Conservation (phyloP, 2,888 invertebrate genomes). For the Dolichopus griseipennis region DNA sequence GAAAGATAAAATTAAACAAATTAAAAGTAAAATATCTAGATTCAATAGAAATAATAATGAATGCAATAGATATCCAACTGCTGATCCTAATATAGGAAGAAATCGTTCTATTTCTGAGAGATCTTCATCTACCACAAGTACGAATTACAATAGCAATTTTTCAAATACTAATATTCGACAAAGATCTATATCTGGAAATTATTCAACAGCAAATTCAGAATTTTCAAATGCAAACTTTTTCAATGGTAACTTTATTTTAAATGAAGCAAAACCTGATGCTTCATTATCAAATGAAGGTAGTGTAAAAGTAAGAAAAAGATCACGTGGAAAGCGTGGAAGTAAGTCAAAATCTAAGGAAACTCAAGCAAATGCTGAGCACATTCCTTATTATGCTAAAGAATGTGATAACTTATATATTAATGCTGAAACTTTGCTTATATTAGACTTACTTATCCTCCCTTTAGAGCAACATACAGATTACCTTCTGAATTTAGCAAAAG, state of each 20-base stretch:
- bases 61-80: background rate
- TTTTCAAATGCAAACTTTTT: background rate
- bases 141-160: background rate
- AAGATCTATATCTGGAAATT: slow-evolving; percentile 1
- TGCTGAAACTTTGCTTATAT: slow-evolving; percentile 16
- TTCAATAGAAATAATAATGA: slow-evolving; percentile 9
- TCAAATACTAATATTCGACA: background rate
- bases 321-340: slow-evolving; percentile 7
- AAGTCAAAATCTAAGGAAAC: background rate
- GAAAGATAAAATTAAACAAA: slow-evolving; percentile 21
- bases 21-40: slow-evolving; percentile 14
- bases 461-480: slow-evolving; percentile 11
- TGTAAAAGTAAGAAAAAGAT: background rate
- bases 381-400: slow-evolving; percentile 7
- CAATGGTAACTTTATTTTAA: too few species aligned
- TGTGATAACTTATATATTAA: slow-evolving; percentile 12
- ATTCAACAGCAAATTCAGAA: background rate
- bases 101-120: background rate
- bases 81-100: background rate
- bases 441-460: slow-evolving; percentile 14
- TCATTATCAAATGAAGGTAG: background rate
- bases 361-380: background rate
- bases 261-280: background rate
- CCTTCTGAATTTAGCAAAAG: slow-evolving; percentile 13
- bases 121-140: background rate